Percentiles rank a stretch among this genome's conserved stretches.
Conservation (phyloP, 2,888 invertebrate species). For the Pristionchus fissidentatus region DNA sequence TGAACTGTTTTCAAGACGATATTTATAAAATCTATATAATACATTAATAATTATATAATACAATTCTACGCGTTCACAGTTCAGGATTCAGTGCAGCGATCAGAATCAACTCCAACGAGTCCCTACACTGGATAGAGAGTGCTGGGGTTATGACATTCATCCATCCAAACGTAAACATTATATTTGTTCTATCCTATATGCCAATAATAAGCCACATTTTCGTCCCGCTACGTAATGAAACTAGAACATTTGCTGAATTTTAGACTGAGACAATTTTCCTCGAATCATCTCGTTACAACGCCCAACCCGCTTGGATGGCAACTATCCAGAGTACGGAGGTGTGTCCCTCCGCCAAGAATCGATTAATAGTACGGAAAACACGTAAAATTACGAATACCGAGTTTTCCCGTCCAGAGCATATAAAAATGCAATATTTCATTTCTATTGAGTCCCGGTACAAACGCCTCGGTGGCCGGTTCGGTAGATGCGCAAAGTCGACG, state of each 20-base stretch:
- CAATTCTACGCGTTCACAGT: not conserved
- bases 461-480: constrained; percentile 53
- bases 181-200: too few species aligned
- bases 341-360: too few species aligned
- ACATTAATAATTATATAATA: too few species aligned
- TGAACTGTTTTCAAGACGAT: too few species aligned
- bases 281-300: constrained; percentile 54
- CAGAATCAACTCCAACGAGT: constrained; percentile 54
- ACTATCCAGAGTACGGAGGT: constrained; percentile 50
- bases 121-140: constrained; percentile 54
- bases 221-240: too few species aligned
- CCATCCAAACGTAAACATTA: not conserved
- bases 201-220: too few species aligned
- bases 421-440: too few species aligned
- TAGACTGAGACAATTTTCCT: constrained; percentile 51
- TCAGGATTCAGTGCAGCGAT: constrained; percentile 54
- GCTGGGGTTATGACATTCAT: constrained; percentile 53
- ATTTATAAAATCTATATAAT: too few species aligned
- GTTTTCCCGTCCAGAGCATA: too few species aligned
- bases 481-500: constrained; percentile 51
- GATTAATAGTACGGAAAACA: too few species aligned
- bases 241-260: too few species aligned
- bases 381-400: too few species aligned
- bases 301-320: constrained; percentile 48
- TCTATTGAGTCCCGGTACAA: constrained; percentile 49